Evolutionary conservation across 92 coral and sea anemone genomes (phyloP).

Genomic region (Zoanthus solanderi): DNA sequence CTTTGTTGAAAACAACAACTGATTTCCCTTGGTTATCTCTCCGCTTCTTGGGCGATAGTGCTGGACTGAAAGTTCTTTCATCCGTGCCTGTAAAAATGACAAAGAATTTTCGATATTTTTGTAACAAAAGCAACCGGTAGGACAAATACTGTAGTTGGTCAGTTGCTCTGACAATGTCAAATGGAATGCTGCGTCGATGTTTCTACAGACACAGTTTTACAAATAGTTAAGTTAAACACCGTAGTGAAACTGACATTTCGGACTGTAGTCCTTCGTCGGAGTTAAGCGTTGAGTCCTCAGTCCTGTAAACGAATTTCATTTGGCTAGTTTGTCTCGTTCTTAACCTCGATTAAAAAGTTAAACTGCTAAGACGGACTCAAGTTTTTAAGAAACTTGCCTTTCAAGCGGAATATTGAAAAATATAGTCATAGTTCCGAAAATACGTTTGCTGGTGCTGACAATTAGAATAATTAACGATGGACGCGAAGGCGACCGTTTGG

Average conservation of each 20-base stretch:
- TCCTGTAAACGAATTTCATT: too few relatives aligned
- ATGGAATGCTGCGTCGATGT: too few relatives aligned
- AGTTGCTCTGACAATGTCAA: too few relatives aligned
- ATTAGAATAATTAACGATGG: not conserved
- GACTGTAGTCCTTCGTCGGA: too few relatives aligned
- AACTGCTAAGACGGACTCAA: too few relatives aligned
- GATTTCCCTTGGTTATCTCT: constrained; percentile 71
- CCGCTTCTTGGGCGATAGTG: constrained; percentile 83
- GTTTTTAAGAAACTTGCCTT: not conserved
- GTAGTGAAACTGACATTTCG: too few relatives aligned
- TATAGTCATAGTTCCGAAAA: not conserved
- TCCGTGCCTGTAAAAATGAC: constrained; percentile 1
- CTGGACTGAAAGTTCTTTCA: constrained; percentile 10
- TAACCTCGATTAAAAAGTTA: too few relatives aligned
- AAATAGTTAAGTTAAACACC: too few relatives aligned
- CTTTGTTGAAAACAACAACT: constrained; percentile 56
- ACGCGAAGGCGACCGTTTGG: constrained; percentile 18
- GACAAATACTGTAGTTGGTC: too few relatives aligned
- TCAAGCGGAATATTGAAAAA: not conserved
- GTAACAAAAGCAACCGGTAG: not conserved
- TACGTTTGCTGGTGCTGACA: not conserved
- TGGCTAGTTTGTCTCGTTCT: too few relatives aligned
- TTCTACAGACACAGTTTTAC: too few relatives aligned
- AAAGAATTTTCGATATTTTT: not conserved
- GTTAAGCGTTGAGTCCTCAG: too few relatives aligned